These are phyloP conservation scores for Aporrectodea caliginosa DNA, from an alignment of 1,140 invertebrate genomes.

Conservation along the genomic window DNA sequence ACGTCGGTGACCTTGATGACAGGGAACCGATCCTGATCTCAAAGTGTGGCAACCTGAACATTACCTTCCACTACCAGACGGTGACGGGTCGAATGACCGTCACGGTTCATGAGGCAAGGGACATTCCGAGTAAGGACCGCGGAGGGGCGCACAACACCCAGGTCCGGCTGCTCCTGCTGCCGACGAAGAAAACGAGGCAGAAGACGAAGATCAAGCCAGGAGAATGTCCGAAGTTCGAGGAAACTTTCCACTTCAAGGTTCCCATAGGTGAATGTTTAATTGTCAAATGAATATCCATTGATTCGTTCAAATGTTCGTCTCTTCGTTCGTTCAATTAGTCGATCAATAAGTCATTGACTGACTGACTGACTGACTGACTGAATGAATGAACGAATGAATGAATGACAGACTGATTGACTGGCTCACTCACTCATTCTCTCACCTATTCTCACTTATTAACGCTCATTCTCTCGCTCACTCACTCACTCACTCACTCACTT, in stretches of 20 bases:
- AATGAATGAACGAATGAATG: too few relatives aligned
- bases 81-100: slow-evolving; percentile 68
- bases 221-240: slow-evolving; percentile 79
- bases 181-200: slow-evolving; percentile 80
- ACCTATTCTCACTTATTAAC: too few relatives aligned
- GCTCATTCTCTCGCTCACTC: too few relatives aligned
- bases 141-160: slow-evolving; percentile 75
- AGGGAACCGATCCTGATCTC: not conserved
- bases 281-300: too few relatives aligned
- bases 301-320: too few relatives aligned
- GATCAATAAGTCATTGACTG: too few relatives aligned
- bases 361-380: too few relatives aligned
- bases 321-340: too few relatives aligned
- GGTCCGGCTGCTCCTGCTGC: slow-evolving; percentile 78
- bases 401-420: too few relatives aligned
- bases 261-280: slow-evolving; percentile 78
- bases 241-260: slow-evolving; percentile 84
- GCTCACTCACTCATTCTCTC: too few relatives aligned
- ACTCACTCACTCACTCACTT: too few relatives aligned
- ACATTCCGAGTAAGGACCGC: slow-evolving; percentile 70
- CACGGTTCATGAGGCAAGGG: slow-evolving; percentile 78
- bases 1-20: not conserved
- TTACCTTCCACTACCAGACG: not conserved
- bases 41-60: not conserved
- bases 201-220: not conserved